Evolutionary conservation across 2,888 invertebrate genomes (phyloP), one percentile per base, ranked within the genome.

Genomic region (Bimastos eiseni): DNA sequence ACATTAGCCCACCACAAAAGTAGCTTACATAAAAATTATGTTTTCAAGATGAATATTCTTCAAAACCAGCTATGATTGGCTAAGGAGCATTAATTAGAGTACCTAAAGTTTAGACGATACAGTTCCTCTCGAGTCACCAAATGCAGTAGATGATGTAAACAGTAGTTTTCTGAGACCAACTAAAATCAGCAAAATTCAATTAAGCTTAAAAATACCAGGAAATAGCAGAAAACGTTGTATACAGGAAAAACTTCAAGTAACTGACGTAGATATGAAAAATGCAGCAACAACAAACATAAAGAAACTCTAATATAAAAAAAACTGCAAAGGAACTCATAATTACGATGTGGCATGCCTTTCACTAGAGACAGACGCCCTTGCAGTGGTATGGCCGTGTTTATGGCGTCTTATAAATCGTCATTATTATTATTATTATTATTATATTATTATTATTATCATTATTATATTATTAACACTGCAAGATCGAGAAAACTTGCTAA

Each of bases 81-180:
- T 70, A n/a, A 70, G n/a, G 11, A 70, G 30, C 34, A 86, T 33
- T 33, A 33, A 17, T n/a, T n/a, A 83, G 33, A 84, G 19, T 86
- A 86, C 86, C 37, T 86, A 21, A 86, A 19, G 19, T 36, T 86
- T 6, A 86, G 86, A 37, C 86, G 86, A 86, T 37, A 36, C 36
- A 86, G 86, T 36, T 86, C 86, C 37, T 86, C 86, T 37, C 86
- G 34, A 6, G 86, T 86, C 36, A 86, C 86, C 36, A 86, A 21
- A 24, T 34, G 36, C 17, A 86, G 36, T 24, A 86, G 37, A 86
- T 86, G 86, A 86, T 86, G 86, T 37, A 86, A 37, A 36, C 86
- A 34, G 86, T 86, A 86, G 86, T 37, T 86, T 86, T 86, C 86
- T 6, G 86, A 86, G 11, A 86, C 86, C 86, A 86, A 86, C 86